Evolutionary conservation across 2,113 vertebrate species (phyloP).

Genomic region (Tragulus kanchil): DNA sequence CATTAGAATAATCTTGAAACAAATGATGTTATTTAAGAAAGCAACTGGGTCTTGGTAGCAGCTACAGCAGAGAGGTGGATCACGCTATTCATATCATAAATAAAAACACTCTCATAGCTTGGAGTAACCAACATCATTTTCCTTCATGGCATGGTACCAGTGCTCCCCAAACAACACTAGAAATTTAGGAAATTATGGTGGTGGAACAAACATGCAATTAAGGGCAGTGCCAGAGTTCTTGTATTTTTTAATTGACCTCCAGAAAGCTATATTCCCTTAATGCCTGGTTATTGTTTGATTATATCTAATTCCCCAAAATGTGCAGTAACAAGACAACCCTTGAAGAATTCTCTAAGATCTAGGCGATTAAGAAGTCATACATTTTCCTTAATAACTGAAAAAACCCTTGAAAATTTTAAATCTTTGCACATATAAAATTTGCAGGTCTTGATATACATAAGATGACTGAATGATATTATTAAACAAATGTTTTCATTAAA

Average conservation of each 20-base stretch:
- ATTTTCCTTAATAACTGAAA: not conserved
- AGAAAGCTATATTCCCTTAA: not conserved
- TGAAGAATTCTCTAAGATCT: not conserved
- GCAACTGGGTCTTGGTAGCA: not conserved
- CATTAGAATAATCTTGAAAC: not conserved
- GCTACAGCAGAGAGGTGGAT: not conserved
- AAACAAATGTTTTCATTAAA: constrained; percentile 29
- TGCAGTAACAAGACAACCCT: not conserved
- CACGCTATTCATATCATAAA: not conserved
- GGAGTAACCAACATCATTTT: no score
- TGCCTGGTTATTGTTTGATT: not conserved
- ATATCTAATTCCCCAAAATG: not conserved
- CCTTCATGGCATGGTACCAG: not conserved
- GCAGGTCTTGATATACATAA: not conserved
- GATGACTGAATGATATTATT: not conserved
- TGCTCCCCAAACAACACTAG: not conserved
- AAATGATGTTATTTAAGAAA: constrained; percentile 22
- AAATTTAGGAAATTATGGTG: not conserved
- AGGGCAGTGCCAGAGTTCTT: not conserved
- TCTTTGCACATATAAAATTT: no score
- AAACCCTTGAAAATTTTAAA: no score
- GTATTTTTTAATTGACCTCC: constrained; percentile 3
- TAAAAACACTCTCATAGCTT: not conserved
- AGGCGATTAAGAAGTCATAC: not conserved
- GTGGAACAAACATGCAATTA: not conserved